A percentile compares a stretch with the other conserved stretches of the same genome.
phyloP scores from a whole-genome alignment of 2,797 vertebrate species.

The Silurus lanzhouensis region DNA sequence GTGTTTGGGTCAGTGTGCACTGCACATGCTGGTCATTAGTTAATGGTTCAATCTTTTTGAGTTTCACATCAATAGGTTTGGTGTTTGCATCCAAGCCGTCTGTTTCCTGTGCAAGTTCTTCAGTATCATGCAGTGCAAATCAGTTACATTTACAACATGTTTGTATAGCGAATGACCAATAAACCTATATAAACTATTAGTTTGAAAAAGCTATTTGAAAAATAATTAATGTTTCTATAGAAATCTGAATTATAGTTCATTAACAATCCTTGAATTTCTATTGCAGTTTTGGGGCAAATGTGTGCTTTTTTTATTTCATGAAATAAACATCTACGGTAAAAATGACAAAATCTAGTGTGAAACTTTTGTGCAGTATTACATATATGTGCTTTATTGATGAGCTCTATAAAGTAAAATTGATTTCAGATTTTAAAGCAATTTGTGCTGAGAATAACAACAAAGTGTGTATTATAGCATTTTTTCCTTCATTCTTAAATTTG shows the following conservation, averaged over 20 bases:
- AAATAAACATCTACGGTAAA: background rate
- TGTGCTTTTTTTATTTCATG: background rate
- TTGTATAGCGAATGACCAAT: too few relatives aligned
- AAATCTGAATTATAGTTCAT: too few relatives aligned
- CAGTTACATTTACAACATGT: too few relatives aligned
- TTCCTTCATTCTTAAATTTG: background rate
- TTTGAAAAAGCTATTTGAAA: too few relatives aligned
- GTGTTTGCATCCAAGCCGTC: background rate
- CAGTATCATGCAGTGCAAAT: too few relatives aligned
- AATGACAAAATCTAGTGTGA: background rate
- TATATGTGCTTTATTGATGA: background rate
- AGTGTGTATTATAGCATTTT: background rate
- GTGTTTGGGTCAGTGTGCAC: background rate
- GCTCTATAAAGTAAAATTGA: background rate
- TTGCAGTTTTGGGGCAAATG: too few relatives aligned
- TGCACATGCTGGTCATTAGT: background rate
- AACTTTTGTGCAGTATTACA: background rate
- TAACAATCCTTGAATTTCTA: too few relatives aligned
- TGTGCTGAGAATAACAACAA: background rate
- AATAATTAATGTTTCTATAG: too few relatives aligned
- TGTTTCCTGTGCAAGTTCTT: too few relatives aligned
- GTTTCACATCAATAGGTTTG: background rate
- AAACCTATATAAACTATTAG: too few relatives aligned
- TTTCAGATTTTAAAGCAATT: background rate
- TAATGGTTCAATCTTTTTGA: background rate